Percentiles rank a stretch among this genome's conserved stretches.
phyloP scores from a whole-genome alignment of 2,797 vertebrate species.

The Pteropus rufus region DNA sequence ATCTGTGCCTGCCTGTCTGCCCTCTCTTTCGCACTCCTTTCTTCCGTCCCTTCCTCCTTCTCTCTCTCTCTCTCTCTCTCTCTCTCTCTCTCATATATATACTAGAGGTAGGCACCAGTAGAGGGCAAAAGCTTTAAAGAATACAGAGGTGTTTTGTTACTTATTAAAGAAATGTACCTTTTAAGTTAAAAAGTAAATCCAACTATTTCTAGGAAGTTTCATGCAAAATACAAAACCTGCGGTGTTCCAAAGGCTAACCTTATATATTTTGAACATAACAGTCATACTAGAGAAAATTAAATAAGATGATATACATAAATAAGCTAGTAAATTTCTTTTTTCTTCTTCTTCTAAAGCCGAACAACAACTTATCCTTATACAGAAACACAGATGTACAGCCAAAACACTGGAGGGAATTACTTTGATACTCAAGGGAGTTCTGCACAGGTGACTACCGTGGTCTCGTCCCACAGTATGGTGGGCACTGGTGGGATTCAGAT shows the following conservation, averaged over 20 bases:
- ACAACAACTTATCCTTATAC: conserved; percentile 89
- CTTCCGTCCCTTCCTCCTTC: too few species aligned
- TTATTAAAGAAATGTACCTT: background rate
- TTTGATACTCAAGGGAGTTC: conserved; percentile 90
- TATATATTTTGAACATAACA: background rate
- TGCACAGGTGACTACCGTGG: conserved; percentile 88
- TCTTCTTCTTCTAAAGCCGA: conserved; percentile 84
- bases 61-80: too few species aligned
- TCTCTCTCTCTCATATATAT: background rate
- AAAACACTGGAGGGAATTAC: conserved; percentile 89
- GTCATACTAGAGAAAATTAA: conserved; percentile 21
- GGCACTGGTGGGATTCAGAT: conserved; percentile 88
- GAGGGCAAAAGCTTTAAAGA: background rate
- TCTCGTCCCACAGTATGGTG: conserved; percentile 89
- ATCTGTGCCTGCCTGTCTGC: background rate
- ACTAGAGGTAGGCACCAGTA: background rate
- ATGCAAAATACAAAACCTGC: background rate
- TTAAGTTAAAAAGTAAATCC: background rate
- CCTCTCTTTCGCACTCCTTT: too few species aligned
- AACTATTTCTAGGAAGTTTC: background rate
- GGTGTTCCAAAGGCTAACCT: background rate
- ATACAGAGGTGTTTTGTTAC: background rate
- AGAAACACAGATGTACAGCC: conserved; percentile 90
- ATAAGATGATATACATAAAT: background rate
- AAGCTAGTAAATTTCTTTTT: conserved; percentile 65